Evolutionary conservation across 2,113 vertebrate species (phyloP).

Genomic region (Salminus brasiliensis): DNA sequence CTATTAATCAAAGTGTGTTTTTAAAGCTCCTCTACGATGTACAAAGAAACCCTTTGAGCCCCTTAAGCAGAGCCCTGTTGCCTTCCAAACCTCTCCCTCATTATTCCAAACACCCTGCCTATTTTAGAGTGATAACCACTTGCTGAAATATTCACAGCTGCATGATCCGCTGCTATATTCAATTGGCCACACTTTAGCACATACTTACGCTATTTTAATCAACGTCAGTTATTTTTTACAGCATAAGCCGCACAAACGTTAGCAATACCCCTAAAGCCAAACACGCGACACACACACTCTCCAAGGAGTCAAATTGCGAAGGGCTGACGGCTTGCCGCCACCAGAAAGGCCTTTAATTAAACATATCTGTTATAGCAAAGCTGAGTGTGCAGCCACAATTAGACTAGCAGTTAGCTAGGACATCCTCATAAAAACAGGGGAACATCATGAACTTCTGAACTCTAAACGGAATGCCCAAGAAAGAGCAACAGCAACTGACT

Average conservation of each 20-base stretch:
- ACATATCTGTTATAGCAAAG: constrained; percentile 52
- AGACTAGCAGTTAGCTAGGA: constrained; percentile 36
- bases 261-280: constrained; percentile 25
- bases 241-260: constrained; percentile 29
- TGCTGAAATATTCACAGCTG: constrained; percentile 15
- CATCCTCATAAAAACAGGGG: constrained; percentile 16
- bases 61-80: not conserved
- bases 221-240: constrained; percentile 42
- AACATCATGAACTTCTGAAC: not conserved
- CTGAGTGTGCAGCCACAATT: constrained; percentile 49
- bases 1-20: too few species aligned
- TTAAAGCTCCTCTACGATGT: not conserved
- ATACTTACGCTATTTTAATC: constrained; percentile 61
- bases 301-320: constrained; percentile 57
- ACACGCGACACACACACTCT: constrained; percentile 42
- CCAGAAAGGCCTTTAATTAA: constrained; percentile 70
- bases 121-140: constrained; percentile 58
- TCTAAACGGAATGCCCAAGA: not conserved
- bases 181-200: not conserved
- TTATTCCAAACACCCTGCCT: constrained; percentile 23
- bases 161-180: not conserved
- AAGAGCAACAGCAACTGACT: constrained; percentile 5
- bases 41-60: not conserved
- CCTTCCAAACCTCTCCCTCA: not conserved
- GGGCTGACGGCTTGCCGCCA: constrained; percentile 54